Percentiles rank a stretch among this genome's conserved stretches.
phyloP scores from a whole-genome alignment of 2,113 vertebrate species.

The Brachirus orientalis region DNA sequence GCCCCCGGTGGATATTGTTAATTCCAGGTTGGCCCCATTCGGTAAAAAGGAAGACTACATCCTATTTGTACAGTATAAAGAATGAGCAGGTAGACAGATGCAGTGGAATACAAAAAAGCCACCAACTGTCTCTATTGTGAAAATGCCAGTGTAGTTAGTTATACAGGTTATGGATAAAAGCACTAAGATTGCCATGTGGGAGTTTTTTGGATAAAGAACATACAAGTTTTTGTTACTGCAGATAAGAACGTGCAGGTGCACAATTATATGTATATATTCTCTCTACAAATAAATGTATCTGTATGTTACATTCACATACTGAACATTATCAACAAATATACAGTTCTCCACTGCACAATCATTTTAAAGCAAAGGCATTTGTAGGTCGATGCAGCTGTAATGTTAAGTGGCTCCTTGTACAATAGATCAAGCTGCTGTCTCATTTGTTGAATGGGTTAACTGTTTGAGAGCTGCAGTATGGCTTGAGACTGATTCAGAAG shows the following conservation, averaged over 20 bases:
- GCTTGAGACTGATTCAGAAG: slow-evolving; percentile 1
- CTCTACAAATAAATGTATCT: too few species aligned
- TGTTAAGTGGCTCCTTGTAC: slow-evolving; percentile 25
- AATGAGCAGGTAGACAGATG: too few species aligned
- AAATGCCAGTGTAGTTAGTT: too few species aligned
- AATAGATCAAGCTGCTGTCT: slow-evolving; percentile 2
- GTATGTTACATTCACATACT: background rate
- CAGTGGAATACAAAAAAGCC: too few species aligned
- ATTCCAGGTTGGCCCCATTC: too few species aligned
- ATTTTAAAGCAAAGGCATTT: background rate
- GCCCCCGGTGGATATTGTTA: too few species aligned
- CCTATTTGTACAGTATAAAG: too few species aligned
- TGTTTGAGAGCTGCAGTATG: slow-evolving; percentile 11
- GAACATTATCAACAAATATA: too few species aligned
- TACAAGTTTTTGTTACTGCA: background rate
- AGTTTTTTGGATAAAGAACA: too few species aligned
- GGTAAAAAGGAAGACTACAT: too few species aligned
- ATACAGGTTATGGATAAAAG: background rate
- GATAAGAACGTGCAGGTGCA: background rate
- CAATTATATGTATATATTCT: background rate
- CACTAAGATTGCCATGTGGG: too few species aligned
- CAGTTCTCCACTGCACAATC: slow-evolving; percentile 2
- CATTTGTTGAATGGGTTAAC: slow-evolving; percentile 4
- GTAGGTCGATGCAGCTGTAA: background rate
- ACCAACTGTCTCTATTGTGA: too few species aligned